Conservation (phyloP, 2,888 invertebrate genomes). For the Spialia ferax region DNA sequence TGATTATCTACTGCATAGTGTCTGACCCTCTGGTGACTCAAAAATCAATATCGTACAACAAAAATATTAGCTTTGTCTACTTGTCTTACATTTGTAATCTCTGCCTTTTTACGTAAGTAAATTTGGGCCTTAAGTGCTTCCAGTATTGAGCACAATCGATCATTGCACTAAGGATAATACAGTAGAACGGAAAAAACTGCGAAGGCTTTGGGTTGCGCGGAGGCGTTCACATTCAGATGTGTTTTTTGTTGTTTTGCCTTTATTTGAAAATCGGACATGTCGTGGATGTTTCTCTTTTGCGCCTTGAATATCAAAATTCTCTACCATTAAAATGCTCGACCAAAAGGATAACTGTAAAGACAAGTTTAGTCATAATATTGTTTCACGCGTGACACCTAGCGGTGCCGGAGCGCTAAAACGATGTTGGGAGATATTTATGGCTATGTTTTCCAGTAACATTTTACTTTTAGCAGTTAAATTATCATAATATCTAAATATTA, state of each 20-base stretch:
- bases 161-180: conserved; percentile 24
- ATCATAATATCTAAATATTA: conserved; percentile 7
- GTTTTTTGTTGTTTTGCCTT: conserved; percentile 42
- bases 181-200: conserved; percentile 46
- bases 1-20: too few relatives aligned
- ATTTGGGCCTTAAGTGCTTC: background rate
- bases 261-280: conserved; percentile 52
- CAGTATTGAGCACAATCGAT: background rate
- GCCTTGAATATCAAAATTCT: conserved; percentile 67
- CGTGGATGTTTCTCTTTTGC: conserved; percentile 59
- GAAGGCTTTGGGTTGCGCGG: conserved; percentile 42
- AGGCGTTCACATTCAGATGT: conserved; percentile 50
- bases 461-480: conserved; percentile 20
- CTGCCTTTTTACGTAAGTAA: background rate
- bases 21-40: too few relatives aligned
- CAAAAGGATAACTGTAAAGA: conserved; percentile 71
- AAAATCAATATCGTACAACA: background rate
- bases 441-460: conserved; percentile 31
- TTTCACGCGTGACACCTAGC: conserved; percentile 58
- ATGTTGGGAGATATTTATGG: conserved; percentile 37
- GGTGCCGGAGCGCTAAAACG: conserved; percentile 50
- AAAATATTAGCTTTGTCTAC: background rate
- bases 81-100: background rate
- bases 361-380: conserved; percentile 65
- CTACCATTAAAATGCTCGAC: conserved; percentile 60